Evolutionary conservation across 2,113 vertebrate species (phyloP).

Genomic region (Dryoscopus gambensis): DNA sequence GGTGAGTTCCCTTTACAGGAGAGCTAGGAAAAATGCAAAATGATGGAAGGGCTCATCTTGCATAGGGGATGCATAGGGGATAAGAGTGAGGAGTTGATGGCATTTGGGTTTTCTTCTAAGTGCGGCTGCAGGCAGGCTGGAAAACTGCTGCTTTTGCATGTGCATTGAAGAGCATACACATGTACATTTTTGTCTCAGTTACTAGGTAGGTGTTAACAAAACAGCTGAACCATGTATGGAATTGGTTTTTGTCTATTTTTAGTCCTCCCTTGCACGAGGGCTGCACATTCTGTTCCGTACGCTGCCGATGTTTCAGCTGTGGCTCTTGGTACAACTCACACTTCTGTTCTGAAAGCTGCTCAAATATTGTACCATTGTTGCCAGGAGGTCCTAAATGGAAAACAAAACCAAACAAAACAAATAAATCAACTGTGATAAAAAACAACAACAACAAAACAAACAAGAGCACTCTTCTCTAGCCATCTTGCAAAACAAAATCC

Average conservation of each 20-base stretch:
- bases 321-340: not conserved
- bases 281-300: not conserved
- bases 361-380: not conserved
- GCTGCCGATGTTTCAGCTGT: not conserved
- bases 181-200: not conserved
- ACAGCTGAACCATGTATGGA: not conserved
- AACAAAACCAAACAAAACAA: not conserved
- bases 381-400: not conserved
- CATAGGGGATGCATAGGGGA: not conserved
- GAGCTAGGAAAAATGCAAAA: not conserved
- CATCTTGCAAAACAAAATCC: constrained; percentile 29
- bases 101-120: not conserved
- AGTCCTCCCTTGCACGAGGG: not conserved
- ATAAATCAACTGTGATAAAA: not conserved
- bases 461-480: not conserved
- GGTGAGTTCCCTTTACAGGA: not conserved
- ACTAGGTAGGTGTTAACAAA: not conserved
- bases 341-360: not conserved
- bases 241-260: not conserved
- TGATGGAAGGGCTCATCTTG: not conserved
- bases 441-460: not conserved
- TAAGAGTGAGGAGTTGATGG: not conserved
- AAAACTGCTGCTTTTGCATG: not conserved
- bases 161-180: not conserved
- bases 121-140: not conserved